These are phyloP conservation scores for Agrotis exclamationis DNA, from an alignment of 2,888 invertebrate genomes.

Conservation along the genomic window DNA sequence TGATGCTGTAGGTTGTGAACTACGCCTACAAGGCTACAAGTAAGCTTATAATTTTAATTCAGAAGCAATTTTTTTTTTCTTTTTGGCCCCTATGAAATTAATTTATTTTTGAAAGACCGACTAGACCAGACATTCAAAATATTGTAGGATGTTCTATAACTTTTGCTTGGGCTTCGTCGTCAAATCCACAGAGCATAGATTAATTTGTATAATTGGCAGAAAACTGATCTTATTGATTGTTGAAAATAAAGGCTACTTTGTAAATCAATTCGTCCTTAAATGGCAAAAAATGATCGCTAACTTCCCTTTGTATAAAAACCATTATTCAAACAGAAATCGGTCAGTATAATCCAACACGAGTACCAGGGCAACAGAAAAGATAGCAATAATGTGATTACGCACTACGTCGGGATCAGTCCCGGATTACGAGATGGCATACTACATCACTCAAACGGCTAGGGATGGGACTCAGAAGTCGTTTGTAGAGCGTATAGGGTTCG, in stretches of 20 bases:
- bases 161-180: not conserved
- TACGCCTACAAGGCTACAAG: not conserved
- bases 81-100: not conserved
- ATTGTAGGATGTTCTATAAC: not conserved
- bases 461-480: constrained; percentile 50
- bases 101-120: not conserved
- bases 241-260: not conserved
- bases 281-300: not conserved
- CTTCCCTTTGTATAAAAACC: constrained; percentile 18
- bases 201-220: not conserved
- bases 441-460: constrained; percentile 58
- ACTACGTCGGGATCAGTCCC: constrained; percentile 51
- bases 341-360: constrained; percentile 41
- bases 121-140: too few species aligned
- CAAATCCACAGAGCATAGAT: not conserved
- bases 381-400: constrained; percentile 41
- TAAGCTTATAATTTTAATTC: not conserved
- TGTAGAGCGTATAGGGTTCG: constrained; percentile 33
- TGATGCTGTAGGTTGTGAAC: not conserved
- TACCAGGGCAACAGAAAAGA: constrained; percentile 57
- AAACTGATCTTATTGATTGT: not conserved
- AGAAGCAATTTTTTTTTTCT: too few species aligned
- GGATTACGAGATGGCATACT: constrained; percentile 56
- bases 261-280: not conserved
- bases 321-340: constrained; percentile 41